phyloP scores from a whole-genome alignment of 2,113 vertebrate genomes.

The Poecile atricapillus region DNA sequence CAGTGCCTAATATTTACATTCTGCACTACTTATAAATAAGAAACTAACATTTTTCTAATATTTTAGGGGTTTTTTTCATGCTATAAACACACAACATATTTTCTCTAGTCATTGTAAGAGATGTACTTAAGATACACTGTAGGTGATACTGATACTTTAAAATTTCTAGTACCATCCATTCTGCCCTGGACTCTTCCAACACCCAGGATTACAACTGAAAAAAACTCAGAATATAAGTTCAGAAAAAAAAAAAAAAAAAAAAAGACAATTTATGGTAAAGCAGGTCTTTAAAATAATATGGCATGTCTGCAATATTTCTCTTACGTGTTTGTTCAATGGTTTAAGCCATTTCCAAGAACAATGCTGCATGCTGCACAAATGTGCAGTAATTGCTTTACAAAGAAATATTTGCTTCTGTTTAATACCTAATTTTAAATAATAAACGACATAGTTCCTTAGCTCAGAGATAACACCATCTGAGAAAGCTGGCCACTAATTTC shows the following conservation, averaged over 20 bases:
- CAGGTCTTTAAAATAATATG: neutral
- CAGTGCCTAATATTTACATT: neutral
- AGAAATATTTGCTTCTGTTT: neutral
- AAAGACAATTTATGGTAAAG: neutral
- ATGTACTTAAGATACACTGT: neutral
- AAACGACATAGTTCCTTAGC: neutral
- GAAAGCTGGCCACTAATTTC: neutral
- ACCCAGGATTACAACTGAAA: neutral
- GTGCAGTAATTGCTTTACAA: neutral
- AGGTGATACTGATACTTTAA: neutral
- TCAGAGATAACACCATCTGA: neutral
- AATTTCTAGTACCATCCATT: neutral
- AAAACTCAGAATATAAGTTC: neutral
- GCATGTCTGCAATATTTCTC: neutral
- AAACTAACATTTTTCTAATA: neutral
- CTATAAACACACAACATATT: neutral
- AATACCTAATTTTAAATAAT: conserved; percentile 14
- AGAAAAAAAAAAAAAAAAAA: no score
- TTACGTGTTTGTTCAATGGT: neutral
- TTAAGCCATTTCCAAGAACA: neutral
- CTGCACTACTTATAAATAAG: neutral
- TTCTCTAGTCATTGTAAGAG: neutral
- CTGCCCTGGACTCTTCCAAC: neutral
- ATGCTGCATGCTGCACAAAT: neutral
- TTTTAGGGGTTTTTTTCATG: neutral